Conservation (phyloP, 2,113 vertebrate species). For the Cavia porcellus region DNA sequence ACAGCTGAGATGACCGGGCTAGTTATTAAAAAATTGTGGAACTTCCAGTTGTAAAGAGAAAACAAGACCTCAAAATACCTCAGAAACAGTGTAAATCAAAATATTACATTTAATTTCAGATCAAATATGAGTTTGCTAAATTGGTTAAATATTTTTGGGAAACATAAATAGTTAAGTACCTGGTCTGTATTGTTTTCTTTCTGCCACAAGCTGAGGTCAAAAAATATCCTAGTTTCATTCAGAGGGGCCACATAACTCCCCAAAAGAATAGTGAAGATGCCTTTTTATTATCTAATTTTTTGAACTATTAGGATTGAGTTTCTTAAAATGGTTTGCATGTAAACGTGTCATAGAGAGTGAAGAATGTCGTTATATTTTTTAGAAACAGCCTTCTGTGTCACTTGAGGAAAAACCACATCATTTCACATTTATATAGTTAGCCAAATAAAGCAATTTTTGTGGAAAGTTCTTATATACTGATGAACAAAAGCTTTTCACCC, state of each 20-base stretch:
- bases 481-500: constrained; percentile 39
- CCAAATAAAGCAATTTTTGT: constrained; percentile 38
- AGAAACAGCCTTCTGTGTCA: background rate
- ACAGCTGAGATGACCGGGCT: constrained; percentile 32
- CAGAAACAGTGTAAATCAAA: constrained; percentile 45
- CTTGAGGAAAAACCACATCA: constrained; percentile 34
- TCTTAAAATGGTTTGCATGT: background rate
- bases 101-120: background rate
- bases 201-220: background rate
- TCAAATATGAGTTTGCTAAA: background rate
- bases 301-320: background rate
- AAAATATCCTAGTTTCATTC: background rate
- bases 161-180: background rate
- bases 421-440: background rate
- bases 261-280: background rate
- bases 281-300: constrained; percentile 10
- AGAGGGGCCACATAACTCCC: background rate
- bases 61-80: constrained; percentile 1
- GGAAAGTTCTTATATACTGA: background rate
- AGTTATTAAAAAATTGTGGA: background rate
- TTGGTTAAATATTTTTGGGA: constrained; percentile 33
- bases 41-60: constrained; percentile 38
- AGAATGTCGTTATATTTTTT: background rate
- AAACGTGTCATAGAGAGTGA: background rate
- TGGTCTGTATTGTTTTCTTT: background rate